Base-by-base conservation (phyloP, 2,888 invertebrate species). In the Acrobeloides nanus region DNA sequence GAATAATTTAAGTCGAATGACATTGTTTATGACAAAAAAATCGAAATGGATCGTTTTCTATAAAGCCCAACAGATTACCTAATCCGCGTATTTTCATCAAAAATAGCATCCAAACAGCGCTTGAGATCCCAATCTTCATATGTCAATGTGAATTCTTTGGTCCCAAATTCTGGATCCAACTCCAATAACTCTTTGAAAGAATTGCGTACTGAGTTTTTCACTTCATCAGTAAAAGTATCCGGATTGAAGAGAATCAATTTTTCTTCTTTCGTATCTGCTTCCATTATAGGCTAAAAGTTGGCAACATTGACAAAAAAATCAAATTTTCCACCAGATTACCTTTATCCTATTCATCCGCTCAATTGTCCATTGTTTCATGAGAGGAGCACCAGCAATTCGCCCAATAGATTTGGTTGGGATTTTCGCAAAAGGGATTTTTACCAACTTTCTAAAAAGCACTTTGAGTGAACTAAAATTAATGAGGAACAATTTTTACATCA, bases 11-110 rank as follows among this genome's bases (percentile, higher is more conserved):
- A n/a, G n/a, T n/a, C n/a, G n/a, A n/a, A n/a, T n/a, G n/a, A n/a
- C n/a, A n/a, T n/a, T n/a, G n/a, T n/a, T n/a, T n/a, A n/a, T n/a
- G n/a, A n/a, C n/a, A n/a, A n/a, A n/a, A n/a, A n/a, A n/a, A n/a
- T n/a, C n/a, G n/a, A n/a, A n/a, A n/a, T n/a, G n/a, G n/a, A n/a
- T n/a, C n/a, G n/a, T n/a, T n/a, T n/a, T n/a, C n/a, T n/a, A n/a
- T n/a, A n/a, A n/a, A n/a, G n/a, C n/a, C n/a, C n/a, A 38, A 25
- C 24, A 23, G 15, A 7, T 17, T 4, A n/a, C 40, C 21, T 24
- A 17, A 24, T 8, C 21, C n/a, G n/a, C n/a, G n/a, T n/a, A n/a
- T n/a, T n/a, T n/a, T 80, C 79, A 0, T 93, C 92, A 20, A 97
- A 76, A 29, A 97, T 81, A n/a, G 87, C 83, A 33, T 59, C 55